These are phyloP conservation scores for Caenorhabditis latens DNA, from an alignment of 1,140 invertebrate species.

Conservation along the genomic window DNA sequence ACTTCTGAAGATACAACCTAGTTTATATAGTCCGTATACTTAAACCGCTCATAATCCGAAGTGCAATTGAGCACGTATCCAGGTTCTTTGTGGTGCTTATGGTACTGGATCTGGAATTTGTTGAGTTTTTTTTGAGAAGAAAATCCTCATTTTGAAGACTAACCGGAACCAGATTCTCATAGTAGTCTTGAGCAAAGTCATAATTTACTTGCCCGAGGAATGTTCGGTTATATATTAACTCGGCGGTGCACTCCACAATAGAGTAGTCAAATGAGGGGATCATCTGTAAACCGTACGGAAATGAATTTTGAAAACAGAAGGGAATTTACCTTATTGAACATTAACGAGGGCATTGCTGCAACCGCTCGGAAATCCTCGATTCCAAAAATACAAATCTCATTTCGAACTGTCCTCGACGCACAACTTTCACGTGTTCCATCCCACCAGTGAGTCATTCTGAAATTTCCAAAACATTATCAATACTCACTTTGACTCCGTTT, in stretches of 20 bases:
- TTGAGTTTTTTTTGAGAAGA: no score
- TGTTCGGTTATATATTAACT: conserved; percentile 12
- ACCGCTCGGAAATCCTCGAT: conserved; percentile 10
- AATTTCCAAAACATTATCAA: neutral
- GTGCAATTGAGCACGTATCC: neutral
- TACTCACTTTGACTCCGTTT: no score
- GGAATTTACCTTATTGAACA: conserved; percentile 40
- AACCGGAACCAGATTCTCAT: neutral
- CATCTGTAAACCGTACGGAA: no score
- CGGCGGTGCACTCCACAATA: conserved; percentile 12
- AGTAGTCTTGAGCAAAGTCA: neutral
- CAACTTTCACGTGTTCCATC: neutral
- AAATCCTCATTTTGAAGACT: neutral
- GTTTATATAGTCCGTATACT: neutral
- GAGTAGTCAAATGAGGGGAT: conserved; percentile 16
- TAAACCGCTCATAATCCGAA: neutral
- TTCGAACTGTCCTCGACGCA: neutral
- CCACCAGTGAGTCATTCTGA: conserved; percentile 4
- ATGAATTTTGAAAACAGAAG: neutral
- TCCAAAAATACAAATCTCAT: conserved; percentile 43
- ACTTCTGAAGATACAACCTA: no score
- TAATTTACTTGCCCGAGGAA: neutral
- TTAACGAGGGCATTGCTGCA: neutral
- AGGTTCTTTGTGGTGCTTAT: neutral
- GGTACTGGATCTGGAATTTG: neutral